Conservation (phyloP, 2,797 vertebrate genomes). For the Falco cherrug region DNA sequence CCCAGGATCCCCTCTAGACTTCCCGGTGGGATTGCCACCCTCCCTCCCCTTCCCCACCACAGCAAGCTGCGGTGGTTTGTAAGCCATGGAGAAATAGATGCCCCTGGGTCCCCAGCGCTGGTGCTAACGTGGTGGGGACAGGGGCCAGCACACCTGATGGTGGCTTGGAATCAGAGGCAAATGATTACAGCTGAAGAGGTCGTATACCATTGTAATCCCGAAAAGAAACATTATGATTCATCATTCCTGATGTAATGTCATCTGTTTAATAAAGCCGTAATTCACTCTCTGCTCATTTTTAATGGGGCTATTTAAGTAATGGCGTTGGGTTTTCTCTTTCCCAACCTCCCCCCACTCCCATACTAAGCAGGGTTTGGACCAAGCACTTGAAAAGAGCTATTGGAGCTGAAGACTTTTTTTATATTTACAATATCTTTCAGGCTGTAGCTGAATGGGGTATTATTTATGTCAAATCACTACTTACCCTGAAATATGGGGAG, state of each 20-base stretch:
- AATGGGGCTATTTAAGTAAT: constrained; percentile 73
- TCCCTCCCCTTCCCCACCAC: background rate
- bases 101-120: background rate
- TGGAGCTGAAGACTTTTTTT: constrained; percentile 46
- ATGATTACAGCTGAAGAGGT: constrained; percentile 68
- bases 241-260: constrained; percentile 72
- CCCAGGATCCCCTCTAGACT: rapidly evolving
- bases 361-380: constrained; percentile 38
- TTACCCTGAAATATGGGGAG: constrained; percentile 69
- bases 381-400: constrained; percentile 38
- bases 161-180: constrained; percentile 46
- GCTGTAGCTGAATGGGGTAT: constrained; percentile 47
- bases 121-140: constrained; percentile 10
- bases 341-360: background rate
- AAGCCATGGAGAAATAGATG: background rate
- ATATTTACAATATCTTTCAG: constrained; percentile 68
- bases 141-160: constrained; percentile 58
- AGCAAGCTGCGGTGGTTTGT: background rate
- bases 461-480: constrained; percentile 72
- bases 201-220: constrained; percentile 35
- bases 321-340: constrained; percentile 14
- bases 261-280: constrained; percentile 73
- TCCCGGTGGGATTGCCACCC: background rate
- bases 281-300: constrained; percentile 69
- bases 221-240: constrained; percentile 75